A percentile compares a stretch with the other conserved stretches of the same genome.
Evolutionary conservation across 2,797 vertebrate genomes (phyloP).

Genomic region (Darevskia mixta): DNA sequence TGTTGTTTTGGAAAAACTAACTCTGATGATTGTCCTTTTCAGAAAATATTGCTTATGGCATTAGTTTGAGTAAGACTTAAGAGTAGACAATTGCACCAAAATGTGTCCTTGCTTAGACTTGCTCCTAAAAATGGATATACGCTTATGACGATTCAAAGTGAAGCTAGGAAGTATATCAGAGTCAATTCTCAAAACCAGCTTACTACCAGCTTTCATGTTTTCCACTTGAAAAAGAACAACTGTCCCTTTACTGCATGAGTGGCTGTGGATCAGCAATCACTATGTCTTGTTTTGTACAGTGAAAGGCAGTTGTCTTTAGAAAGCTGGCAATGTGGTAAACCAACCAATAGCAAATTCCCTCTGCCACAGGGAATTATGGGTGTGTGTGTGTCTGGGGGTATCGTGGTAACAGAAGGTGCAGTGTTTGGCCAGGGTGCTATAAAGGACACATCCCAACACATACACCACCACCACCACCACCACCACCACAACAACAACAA

Average conservation of each 20-base stretch:
- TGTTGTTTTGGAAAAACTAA: neutral
- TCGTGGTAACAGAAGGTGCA: too few relatives aligned
- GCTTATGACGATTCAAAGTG: neutral
- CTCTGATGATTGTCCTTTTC: neutral
- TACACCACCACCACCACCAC: too few relatives aligned
- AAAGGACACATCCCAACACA: neutral
- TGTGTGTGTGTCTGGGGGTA: accelerated
- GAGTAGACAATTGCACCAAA: neutral
- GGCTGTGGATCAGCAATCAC: neutral
- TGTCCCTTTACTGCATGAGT: neutral
- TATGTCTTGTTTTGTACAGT: neutral
- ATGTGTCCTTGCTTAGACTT: neutral
- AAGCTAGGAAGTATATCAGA: neutral
- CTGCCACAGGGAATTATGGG: neutral
- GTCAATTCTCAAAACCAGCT: neutral
- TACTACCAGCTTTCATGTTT: neutral
- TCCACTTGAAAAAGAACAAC: neutral
- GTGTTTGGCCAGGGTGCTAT: neutral
- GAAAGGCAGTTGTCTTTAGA: neutral
- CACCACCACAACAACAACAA: too few relatives aligned
- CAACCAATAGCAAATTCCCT: neutral
- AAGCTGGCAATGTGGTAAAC: neutral
- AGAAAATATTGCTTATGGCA: slow-evolving; percentile 8
- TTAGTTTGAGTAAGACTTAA: neutral
- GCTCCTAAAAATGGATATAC: neutral